Conservation (phyloP, 2,113 vertebrate species). For the Eira barbara region DNA sequence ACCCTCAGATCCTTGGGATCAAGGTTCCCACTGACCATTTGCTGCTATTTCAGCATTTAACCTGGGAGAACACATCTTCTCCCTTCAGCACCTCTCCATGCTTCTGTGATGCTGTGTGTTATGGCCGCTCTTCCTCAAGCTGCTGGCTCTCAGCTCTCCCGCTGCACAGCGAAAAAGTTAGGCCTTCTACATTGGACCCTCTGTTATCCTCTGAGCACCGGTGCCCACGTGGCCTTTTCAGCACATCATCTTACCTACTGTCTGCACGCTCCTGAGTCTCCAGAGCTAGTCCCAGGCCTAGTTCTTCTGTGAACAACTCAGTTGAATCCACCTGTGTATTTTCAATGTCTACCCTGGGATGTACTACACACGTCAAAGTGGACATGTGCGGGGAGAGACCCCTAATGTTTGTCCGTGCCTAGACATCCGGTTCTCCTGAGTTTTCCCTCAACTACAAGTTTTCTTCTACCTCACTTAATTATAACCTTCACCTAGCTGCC, state of each 20-base stretch:
- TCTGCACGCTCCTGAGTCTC: background rate
- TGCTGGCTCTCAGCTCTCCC: background rate
- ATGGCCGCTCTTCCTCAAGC: background rate
- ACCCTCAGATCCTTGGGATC: background rate
- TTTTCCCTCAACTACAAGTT: background rate
- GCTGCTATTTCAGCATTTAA: background rate
- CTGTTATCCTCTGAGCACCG: background rate
- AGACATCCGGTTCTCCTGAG: background rate
- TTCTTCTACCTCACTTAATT: background rate
- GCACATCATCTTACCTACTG: background rate
- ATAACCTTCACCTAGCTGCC: background rate
- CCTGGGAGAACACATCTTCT: background rate
- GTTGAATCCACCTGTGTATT: background rate
- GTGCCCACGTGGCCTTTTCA: background rate
- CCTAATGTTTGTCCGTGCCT: background rate
- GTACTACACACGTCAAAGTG: background rate
- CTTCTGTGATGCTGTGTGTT: background rate
- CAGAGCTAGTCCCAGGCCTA: background rate
- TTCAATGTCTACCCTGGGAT: background rate
- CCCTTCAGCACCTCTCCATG: background rate
- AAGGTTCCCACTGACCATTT: background rate
- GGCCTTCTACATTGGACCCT: accelerated
- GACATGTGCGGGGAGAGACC: background rate
- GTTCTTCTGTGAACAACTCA: background rate
- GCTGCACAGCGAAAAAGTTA: background rate